Evolutionary conservation across 1,140 invertebrate species (phyloP), one percentile per base, ranked within the genome.

Genomic region (Phymorhynchus buccinoides): DNA sequence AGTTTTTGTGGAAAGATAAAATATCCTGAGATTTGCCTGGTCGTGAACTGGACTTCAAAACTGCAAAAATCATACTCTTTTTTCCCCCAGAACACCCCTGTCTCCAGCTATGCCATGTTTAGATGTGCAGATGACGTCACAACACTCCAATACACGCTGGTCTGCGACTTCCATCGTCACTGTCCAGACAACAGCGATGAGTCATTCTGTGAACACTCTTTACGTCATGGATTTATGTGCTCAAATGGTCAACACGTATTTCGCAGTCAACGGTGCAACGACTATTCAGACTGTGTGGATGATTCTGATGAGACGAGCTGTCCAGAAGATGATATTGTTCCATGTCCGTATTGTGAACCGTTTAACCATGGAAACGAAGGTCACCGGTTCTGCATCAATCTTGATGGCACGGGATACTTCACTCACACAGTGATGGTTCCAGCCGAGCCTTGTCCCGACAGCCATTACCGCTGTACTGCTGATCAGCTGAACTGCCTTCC

Each of bases 151-250:
- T 80, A 80, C 14, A 62, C 44, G 9, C 30, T 80, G 79, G 44
- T 80, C n/a, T 80, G 79, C 62, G 79, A 80, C 44, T 80, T 80
- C 48, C 39, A 52, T 44, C 22, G 35, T 32, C 48, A 80, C 44
- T 80, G 79, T 35, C 9, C 4, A 27, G 79, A 80, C 44, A 42
- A 42, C 7, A 48, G 39, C 7, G 79, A 80, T 42, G 79, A 80
- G 30, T 7, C 30, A 1, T 80, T 56, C 52, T 80, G 79, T 39
- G 7, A 52, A 56, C 79, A 80, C 79, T 12, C 42, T 62, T 0
- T 22, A n/a, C 44, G 44, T 62, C 7, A 35, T 2, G 48, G 52
- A 2, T 80, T 56, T 30, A 12, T 30, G 9, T 37, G 48, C 48
- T 44, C 7, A 0, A 62, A 41, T 16, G 48, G 30, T 16, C 79